Percentiles rank a stretch among this genome's conserved stretches.
phyloP scores from a whole-genome alignment of 1,140 invertebrate species.

The Mycetomoellerius zeteki region DNA sequence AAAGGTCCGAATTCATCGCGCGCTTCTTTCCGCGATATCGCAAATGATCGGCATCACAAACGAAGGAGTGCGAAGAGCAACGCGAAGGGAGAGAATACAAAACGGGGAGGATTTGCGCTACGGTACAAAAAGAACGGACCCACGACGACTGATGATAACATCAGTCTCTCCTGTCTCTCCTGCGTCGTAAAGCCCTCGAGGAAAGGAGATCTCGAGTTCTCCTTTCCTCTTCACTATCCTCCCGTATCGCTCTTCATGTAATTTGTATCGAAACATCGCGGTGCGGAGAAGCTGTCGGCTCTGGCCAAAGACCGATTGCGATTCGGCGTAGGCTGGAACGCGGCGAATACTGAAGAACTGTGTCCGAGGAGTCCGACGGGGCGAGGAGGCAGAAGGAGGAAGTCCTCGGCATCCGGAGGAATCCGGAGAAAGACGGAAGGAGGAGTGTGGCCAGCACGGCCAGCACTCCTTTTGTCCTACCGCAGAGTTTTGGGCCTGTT shows the following conservation, averaged over 20 bases:
- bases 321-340: slow-evolving; percentile 64
- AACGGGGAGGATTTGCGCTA: slow-evolving; percentile 55
- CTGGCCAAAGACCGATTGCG: slow-evolving; percentile 76
- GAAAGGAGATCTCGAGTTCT: slow-evolving; percentile 19
- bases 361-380: background rate
- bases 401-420: slow-evolving; percentile 55
- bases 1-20: slow-evolving; percentile 24
- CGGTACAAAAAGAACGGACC: slow-evolving; percentile 68
- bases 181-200: background rate
- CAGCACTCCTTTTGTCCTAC: slow-evolving; percentile 61
- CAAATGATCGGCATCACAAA: slow-evolving; percentile 72
- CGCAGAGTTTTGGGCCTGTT: slow-evolving; percentile 22
- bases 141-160: slow-evolving; percentile 81
- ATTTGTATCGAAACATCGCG: slow-evolving; percentile 83
- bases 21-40: slow-evolving; percentile 66
- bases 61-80: slow-evolving; percentile 56
- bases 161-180: slow-evolving; percentile 78
- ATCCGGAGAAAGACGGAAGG: slow-evolving; percentile 62
- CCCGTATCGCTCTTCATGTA: slow-evolving; percentile 79
- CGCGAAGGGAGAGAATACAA: slow-evolving; percentile 20
- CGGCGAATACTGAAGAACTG: slow-evolving; percentile 53
- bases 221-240: slow-evolving; percentile 8
- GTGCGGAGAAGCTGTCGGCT: slow-evolving; percentile 72
- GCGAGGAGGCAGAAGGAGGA: slow-evolving; percentile 57
- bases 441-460: slow-evolving; percentile 18